phyloP scores from a whole-genome alignment of 2,113 vertebrate genomes.

The Sorex fumeus region DNA sequence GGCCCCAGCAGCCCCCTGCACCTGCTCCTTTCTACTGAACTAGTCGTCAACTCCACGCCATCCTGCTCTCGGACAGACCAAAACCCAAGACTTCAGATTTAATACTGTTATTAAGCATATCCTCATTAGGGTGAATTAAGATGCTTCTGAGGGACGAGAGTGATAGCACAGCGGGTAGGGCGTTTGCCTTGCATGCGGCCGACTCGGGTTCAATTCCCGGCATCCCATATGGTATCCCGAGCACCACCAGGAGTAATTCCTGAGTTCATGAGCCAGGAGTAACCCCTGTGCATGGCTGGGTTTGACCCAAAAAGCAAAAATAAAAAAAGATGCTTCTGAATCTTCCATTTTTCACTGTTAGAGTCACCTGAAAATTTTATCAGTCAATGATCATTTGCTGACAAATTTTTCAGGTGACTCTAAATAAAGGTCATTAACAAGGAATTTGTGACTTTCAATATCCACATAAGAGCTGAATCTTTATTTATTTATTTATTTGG shows the following conservation, averaged over 20 bases:
- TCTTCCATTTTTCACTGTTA: neutral
- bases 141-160: neutral
- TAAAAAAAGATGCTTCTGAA: neutral
- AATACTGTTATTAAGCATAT: neutral
- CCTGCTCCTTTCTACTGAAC: neutral
- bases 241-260: no score
- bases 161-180: no score
- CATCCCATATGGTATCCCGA: no score
- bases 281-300: no score
- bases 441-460: conserved; percentile 38
- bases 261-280: no score
- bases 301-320: no score
- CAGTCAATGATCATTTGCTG: neutral
- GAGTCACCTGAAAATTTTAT: conserved; percentile 10
- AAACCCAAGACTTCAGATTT: conserved; percentile 27
- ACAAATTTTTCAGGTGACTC: no score
- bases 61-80: neutral
- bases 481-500: neutral
- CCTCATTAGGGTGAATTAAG: neutral
- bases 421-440: neutral
- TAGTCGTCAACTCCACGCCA: neutral
- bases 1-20: neutral
- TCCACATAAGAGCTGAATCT: neutral
- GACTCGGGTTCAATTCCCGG: no score
- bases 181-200: no score